These are phyloP conservation scores for Anguilla japonica DNA, from an alignment of 2,113 vertebrate genomes.

Conservation along the genomic window DNA sequence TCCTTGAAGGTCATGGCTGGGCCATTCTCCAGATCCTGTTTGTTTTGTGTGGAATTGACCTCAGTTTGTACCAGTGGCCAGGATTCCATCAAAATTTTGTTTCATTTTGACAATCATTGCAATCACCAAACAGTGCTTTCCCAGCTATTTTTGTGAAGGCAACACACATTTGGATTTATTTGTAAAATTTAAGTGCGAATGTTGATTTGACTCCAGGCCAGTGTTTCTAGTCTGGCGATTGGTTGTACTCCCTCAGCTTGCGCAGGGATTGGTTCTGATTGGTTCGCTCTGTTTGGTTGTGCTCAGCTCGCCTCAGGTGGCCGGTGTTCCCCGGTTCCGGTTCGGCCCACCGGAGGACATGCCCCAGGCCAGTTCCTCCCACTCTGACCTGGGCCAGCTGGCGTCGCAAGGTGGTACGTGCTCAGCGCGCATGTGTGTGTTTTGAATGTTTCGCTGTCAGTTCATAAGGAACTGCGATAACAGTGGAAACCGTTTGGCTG, in stretches of 20 bases:
- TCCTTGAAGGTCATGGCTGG: neutral
- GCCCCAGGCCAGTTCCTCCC: slow-evolving; percentile 85
- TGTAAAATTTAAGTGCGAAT: too few relatives aligned
- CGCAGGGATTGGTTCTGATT: neutral
- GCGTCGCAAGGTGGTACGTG: slow-evolving; percentile 94
- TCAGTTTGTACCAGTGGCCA: neutral
- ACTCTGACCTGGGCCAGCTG: slow-evolving; percentile 93
- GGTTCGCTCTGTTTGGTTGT: slow-evolving; percentile 16
- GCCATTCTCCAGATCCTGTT: neutral
- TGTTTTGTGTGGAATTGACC: neutral
- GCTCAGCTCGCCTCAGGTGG: slow-evolving; percentile 92
- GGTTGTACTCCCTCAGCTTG: too few relatives aligned
- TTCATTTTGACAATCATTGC: too few relatives aligned
- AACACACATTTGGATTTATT: too few relatives aligned
- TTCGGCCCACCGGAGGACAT: slow-evolving; percentile 97
- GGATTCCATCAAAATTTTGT: too few relatives aligned
- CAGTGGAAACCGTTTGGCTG: too few relatives aligned
- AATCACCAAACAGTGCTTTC: too few relatives aligned
- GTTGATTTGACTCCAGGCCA: too few relatives aligned
- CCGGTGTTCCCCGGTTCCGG: slow-evolving; percentile 89
- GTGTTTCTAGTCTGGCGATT: neutral
- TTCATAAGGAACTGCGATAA: too few relatives aligned
- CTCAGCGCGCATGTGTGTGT: neutral
- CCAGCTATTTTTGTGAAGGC: too few relatives aligned
- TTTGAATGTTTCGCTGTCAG: too few relatives aligned